These are phyloP conservation scores for Adelognathus sp. DNA, from an alignment of 2,888 invertebrate genomes.

Conservation along the genomic window DNA sequence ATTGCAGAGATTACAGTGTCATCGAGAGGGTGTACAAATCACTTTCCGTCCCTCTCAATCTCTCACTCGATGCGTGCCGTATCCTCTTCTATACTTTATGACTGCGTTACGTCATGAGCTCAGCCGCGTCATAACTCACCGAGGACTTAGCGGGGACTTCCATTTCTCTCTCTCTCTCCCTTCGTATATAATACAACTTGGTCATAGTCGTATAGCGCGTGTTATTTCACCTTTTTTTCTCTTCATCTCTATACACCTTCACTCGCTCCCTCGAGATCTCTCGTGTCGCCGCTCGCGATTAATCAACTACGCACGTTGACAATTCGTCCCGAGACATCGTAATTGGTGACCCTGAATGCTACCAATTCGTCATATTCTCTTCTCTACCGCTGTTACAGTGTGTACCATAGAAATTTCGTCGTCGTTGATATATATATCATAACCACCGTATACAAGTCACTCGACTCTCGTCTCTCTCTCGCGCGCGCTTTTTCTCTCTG, in stretches of 20 bases:
- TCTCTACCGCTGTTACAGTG: conserved; percentile 11
- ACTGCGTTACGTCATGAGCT: conserved; percentile 70
- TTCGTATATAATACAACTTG: conserved; percentile 28
- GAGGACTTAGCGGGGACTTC: conserved; percentile 70
- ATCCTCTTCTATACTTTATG: conserved; percentile 69
- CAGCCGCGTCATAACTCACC: conserved; percentile 71
- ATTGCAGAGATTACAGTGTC: background rate
- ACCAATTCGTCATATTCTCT: conserved; percentile 60
- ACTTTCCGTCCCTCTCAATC: conserved; percentile 9
- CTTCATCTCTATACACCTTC: background rate
- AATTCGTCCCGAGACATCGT: conserved; percentile 54
- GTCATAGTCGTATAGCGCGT: conserved; percentile 39
- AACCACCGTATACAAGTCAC: background rate
- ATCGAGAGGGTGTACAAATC: background rate
- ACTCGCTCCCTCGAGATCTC: background rate
- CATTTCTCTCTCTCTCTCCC: conserved; percentile 48
- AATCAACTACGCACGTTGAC: conserved; percentile 56
- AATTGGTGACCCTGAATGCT: conserved; percentile 59
- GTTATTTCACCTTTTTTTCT: conserved; percentile 41
- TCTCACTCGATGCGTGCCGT: conserved; percentile 39
- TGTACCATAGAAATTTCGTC: conserved; percentile 30
- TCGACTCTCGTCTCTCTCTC: background rate
- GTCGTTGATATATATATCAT: background rate
- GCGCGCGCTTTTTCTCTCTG: background rate
- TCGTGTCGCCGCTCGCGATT: conserved; percentile 44